Base-by-base conservation (phyloP, 2,888 invertebrate species). In the Toxonevra muliebris region DNA sequence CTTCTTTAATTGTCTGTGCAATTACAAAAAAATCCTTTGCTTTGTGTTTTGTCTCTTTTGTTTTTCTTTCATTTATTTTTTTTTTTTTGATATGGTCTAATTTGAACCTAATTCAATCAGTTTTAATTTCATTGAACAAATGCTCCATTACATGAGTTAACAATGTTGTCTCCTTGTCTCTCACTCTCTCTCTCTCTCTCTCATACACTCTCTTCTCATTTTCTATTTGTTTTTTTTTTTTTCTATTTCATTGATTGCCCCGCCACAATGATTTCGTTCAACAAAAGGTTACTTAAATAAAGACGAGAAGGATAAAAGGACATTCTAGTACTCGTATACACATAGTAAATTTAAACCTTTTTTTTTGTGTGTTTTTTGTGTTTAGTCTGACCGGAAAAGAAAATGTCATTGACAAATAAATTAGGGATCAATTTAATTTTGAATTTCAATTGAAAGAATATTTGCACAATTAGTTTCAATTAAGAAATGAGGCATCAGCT, bases 401-500 rank as follows among this genome's bases (percentile, higher is more conserved):
- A 30, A 30, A 30, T 30, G 30, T 7, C 30, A 30, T 30, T 13
- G 30, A 40, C 42, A 58, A 58, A 58, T 43, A 42, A 58, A 58
- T 58, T 58, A 19, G 17, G n/a, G 43, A 58, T n/a, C 58, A 58
- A 42, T 58, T 43, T n/a, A 41, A 58, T 43, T 58, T 58, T 58
- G 58, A 58, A 58, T 42, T 43, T 42, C 58, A 41, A 43, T 58
- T 42, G 17, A 13, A 42, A 30, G 12, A 12, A 10, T 58, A 42
- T 58, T 58, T 58, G 58, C 58, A 41, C 58, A 58, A 58, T 58
- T 58, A 58, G 58, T 58, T 43, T 58, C 43, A 58, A 58, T 58
- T 41, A 43, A 58, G 15, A 9, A 9, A 30, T 30, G 7, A 42
- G 42, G 43, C 15, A 43, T n/a, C 13, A 58, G 42, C 15, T 41